Conservation (phyloP, 2,888 invertebrate genomes). For the Andrena bicolor region DNA sequence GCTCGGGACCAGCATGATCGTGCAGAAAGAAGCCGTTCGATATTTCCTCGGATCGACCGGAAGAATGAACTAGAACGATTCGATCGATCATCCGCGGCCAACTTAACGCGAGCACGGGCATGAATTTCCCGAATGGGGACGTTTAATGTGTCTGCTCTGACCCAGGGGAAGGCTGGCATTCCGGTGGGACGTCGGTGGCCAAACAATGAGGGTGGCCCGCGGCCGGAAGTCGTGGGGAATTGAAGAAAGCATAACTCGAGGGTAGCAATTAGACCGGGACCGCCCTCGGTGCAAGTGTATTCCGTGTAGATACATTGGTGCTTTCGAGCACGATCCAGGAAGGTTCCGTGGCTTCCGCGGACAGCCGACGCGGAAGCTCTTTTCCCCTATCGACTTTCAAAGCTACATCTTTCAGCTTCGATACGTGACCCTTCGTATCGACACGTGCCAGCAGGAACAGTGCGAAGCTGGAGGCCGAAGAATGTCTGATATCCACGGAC, state of each 20-base stretch:
- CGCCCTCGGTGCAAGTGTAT: slow-evolving; percentile 28
- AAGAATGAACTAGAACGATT: not conserved
- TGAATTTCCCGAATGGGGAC: slow-evolving; percentile 31
- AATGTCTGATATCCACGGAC: slow-evolving; percentile 60
- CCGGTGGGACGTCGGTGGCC: slow-evolving; percentile 27
- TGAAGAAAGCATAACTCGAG: slow-evolving; percentile 56
- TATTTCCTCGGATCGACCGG: not conserved
- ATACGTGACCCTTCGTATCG: slow-evolving; percentile 20
- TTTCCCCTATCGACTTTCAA: not conserved
- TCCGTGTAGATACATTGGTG: not conserved
- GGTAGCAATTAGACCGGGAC: slow-evolving; percentile 39
- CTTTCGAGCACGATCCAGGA: slow-evolving; percentile 22
- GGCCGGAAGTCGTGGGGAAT: slow-evolving; percentile 53
- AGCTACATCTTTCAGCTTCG: slow-evolving; percentile 4
- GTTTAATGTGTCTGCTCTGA: slow-evolving; percentile 17
- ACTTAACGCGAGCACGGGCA: not conserved
- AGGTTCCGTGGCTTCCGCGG: not conserved
- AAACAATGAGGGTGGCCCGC: slow-evolving; percentile 36
- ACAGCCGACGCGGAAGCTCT: too few species aligned
- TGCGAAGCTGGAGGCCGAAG: slow-evolving; percentile 6
- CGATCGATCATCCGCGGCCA: slow-evolving; percentile 8
- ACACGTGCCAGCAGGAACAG: not conserved
- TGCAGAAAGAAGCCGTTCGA: not conserved
- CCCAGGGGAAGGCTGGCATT: slow-evolving; percentile 23
- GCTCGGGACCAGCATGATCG: slow-evolving; percentile 5